Base-by-base conservation (phyloP, 1,140 invertebrate genomes). In the Triops cancriformis region DNA sequence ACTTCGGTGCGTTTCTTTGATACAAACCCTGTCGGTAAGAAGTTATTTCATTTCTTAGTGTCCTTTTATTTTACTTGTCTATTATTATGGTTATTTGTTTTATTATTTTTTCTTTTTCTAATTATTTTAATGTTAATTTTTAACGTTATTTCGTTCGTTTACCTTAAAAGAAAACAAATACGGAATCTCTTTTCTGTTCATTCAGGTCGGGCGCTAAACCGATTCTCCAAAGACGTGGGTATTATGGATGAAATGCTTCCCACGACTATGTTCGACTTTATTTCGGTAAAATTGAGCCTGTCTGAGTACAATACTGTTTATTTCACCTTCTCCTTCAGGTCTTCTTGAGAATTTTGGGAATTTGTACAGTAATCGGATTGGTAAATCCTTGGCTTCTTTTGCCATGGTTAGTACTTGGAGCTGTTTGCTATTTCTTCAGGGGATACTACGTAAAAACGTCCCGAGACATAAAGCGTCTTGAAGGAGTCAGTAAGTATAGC, bases 221-320 rank as follows among this genome's bases (percentile, higher is more conserved):
- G 91, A 45, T 93, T 93, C 80, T 90, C 91, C 1, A 93, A 92
- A 84, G 92, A 93, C 79, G 88, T 92, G 83, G 92, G 93, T 0
- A 88, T 90, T 0, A 89, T 96, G 80, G 95, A 97, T 82, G 95
- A 98, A 84, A 82, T 91, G 1, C 84, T 98, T n/a, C 95, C 96
- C 73, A 85, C 87, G 75, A 87, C 89, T 18, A 87, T 92, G 75
- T 86, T 95, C 77, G 95, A 97, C 82, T 90, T 93, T 75, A 86
- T 93, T 1, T 87, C 89, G 83, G 83, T 84, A 80, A 82, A 75
- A 77, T 74, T n/a, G n/a, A n/a, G n/a, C n/a, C n/a, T n/a, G n/a
- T n/a, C n/a, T n/a, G n/a, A n/a, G n/a, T n/a, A n/a, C n/a, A n/a
- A n/a, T n/a, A n/a, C n/a, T n/a, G 78, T 23, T n/a, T n/a, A n/a